Evolutionary conservation across 1,140 invertebrate genomes (phyloP), one percentile per base, ranked within the genome.

Genomic region (Octopus sinensis): DNA sequence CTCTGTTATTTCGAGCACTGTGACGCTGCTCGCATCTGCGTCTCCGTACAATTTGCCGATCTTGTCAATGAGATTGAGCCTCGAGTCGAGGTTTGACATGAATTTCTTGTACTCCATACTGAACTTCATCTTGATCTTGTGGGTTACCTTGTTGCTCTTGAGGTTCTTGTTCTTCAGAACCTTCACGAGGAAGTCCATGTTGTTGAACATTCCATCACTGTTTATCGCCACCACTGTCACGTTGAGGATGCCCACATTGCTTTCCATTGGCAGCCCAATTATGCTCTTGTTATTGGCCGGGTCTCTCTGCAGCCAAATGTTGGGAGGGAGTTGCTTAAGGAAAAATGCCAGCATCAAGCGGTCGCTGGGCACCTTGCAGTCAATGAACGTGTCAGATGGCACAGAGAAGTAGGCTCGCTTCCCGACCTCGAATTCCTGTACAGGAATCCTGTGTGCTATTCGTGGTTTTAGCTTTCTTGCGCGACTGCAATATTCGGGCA

Each of bases 361-460:
- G 54, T 93, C 90, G 0, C 95, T 94, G 30, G 94, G 94, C 89
- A 96, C 95, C 89, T 97, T 95, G 1, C 93, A 93, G 92, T 98
- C 97, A 88, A 94, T 96, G 91, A 97, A 98, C 0, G 96, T 95
- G 86, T 97, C 96, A 92, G 96, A 86, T 6, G 87, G 92, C 79
- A 98, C 95, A 90, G 93, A 94, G 88, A 89, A 93, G 90, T 91
- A 92, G 81, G 95, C 94, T 0, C 94, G 92, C 90, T 96, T 95
- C 54, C 96, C 96, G 83, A 95, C 95, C 0, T 93, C 94, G n/a
- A 95, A 83, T 4, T 76, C 78, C 10, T 87, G 30, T 10, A 80
- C 77, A 43, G 54, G 52, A 53, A 86, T 83, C 12, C 71, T 54
- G 9, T 84, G 83, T 17, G 85, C 83, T 12, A 85, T 84, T 4